Conservation (phyloP, 2,888 invertebrate species). For the Eilema griseolum region DNA sequence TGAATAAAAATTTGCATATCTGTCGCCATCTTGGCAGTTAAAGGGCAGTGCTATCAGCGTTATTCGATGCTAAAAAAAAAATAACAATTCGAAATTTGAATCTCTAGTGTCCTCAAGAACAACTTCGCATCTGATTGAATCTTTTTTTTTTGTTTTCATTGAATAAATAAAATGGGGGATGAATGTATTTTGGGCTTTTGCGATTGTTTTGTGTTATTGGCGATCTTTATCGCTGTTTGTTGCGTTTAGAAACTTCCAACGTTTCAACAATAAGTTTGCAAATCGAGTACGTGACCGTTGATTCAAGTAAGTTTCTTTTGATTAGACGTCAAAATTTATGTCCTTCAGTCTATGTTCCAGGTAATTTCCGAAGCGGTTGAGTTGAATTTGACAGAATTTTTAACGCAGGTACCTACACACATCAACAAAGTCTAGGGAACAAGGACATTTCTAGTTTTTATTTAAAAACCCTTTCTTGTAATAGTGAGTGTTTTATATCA, state of each 20-base stretch:
- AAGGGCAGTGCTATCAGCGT: conserved; percentile 41
- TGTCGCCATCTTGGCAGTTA: conserved; percentile 60
- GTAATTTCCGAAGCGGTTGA: no score
- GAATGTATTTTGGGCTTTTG: conserved; percentile 1
- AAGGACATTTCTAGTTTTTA: no score
- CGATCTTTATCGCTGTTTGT: not conserved
- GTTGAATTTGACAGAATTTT: no score
- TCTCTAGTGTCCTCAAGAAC: conserved; percentile 48
- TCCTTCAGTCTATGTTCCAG: no score
- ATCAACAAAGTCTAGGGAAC: no score
- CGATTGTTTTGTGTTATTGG: conserved; percentile 8
- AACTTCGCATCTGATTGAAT: conserved; percentile 28
- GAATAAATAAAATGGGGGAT: not conserved
- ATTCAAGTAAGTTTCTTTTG: not conserved
- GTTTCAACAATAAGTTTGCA: not conserved
- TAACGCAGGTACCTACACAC: no score
- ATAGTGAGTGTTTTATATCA: no score
- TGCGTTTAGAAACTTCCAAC: not conserved
- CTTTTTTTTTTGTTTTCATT: conserved; percentile 19
- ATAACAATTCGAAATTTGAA: conserved; percentile 60
- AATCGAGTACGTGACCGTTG: not conserved
- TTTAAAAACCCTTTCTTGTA: no score
- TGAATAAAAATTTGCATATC: conserved; percentile 66
- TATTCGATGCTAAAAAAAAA: conserved; percentile 55
- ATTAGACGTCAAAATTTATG: no score